These are phyloP conservation scores for Alca torda DNA, from an alignment of 2,797 vertebrate genomes.

Conservation along the genomic window DNA sequence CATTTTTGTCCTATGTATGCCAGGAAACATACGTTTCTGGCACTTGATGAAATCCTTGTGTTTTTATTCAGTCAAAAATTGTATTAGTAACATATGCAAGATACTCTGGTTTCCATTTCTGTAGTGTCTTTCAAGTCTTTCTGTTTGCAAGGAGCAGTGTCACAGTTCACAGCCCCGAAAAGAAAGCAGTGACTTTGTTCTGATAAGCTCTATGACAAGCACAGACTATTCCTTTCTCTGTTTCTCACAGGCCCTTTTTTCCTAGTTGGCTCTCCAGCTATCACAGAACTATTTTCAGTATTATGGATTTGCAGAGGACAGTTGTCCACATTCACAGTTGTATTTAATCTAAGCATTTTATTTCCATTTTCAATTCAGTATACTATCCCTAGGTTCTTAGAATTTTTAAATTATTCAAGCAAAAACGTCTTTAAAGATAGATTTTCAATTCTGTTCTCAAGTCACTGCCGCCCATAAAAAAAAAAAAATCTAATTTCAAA, in stretches of 20 bases:
- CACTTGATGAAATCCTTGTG: neutral
- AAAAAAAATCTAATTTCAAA: neutral
- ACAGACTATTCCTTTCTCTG: neutral
- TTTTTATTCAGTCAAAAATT: neutral
- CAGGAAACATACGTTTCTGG: neutral
- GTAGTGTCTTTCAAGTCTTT: neutral
- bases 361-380: neutral
- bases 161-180: neutral
- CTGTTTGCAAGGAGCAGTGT: neutral
- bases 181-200: neutral
- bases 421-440: neutral
- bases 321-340: neutral
- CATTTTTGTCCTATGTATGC: neutral
- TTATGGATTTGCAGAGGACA: neutral
- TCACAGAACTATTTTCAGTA: neutral
- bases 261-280: neutral
- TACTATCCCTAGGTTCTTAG: neutral
- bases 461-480: neutral
- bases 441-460: neutral
- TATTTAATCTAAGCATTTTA: neutral
- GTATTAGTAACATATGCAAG: neutral
- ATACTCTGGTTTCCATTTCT: neutral
- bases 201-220: neutral
- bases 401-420: neutral
- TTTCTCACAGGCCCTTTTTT: neutral